These are phyloP conservation scores for Falcunculus frontatus DNA, from an alignment of 2,113 vertebrate species.

Conservation along the genomic window DNA sequence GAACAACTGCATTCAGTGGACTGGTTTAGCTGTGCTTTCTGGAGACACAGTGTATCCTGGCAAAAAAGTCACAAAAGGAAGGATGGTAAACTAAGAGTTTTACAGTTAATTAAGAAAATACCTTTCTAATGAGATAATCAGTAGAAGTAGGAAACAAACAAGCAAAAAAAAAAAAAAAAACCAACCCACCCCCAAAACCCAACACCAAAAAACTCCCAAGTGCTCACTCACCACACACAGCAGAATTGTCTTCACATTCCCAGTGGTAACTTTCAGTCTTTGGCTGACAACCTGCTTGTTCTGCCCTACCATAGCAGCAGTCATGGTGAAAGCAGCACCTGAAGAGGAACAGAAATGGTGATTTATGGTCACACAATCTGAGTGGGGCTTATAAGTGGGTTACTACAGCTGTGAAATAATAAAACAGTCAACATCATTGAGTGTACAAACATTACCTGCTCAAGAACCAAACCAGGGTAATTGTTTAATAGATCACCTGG, in stretches of 20 bases:
- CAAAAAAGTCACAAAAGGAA: not conserved
- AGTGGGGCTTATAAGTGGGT: not conserved
- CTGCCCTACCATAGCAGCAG: constrained; percentile 65
- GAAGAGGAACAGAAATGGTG: not conserved
- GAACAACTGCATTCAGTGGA: not conserved
- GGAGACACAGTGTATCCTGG: not conserved
- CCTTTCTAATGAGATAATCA: not conserved
- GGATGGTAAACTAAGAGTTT: not conserved
- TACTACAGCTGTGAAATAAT: not conserved
- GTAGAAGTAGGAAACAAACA: not conserved
- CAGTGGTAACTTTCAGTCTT: constrained; percentile 67
- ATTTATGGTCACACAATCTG: not conserved
- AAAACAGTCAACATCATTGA: not conserved
- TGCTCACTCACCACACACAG: constrained; percentile 64
- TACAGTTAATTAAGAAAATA: not conserved
- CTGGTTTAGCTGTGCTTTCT: not conserved
- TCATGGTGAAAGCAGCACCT: constrained; percentile 74
- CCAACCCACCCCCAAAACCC: not conserved
- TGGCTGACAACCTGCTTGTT: constrained; percentile 55
- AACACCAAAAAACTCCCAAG: not conserved
- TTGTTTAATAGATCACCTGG: not conserved
- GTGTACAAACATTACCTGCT: not conserved
- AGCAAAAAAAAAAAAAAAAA: not conserved
- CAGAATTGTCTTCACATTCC: constrained; percentile 32
- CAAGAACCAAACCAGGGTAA: not conserved